Conservation (phyloP, 1,140 invertebrate genomes). For the Leptinotarsa defecta region DNA sequence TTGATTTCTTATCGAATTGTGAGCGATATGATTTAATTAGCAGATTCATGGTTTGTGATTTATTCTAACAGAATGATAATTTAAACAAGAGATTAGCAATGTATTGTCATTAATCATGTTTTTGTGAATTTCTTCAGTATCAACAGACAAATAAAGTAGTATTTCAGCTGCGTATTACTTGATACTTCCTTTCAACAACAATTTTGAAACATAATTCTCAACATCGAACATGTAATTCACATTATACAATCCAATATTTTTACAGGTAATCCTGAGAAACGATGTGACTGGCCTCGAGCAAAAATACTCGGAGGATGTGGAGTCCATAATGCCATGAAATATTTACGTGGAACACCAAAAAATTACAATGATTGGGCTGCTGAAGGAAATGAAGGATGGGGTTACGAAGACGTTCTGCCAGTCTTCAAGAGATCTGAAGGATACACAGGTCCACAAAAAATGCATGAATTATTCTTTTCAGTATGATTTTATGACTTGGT, state of each 20-base stretch:
- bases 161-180: no score
- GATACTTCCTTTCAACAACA: no score
- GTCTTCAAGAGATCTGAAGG: slow-evolving; percentile 82
- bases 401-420: slow-evolving; percentile 78
- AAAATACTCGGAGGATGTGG: slow-evolving; percentile 57
- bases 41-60: no score
- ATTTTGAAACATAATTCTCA: background rate
- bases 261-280: background rate
- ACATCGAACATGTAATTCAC: background rate
- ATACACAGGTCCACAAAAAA: slow-evolving; percentile 55
- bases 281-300: background rate
- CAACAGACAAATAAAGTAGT: no score
- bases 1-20: no score
- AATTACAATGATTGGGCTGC: slow-evolving; percentile 89
- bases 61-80: no score
- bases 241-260: background rate
- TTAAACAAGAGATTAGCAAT: no score
- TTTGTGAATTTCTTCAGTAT: no score
- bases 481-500: no score
- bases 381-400: slow-evolving; percentile 85
- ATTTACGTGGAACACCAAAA: slow-evolving; percentile 83
- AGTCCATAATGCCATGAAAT: slow-evolving; percentile 51
- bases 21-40: no score
- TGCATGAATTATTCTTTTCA: no score
- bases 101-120: no score